These are phyloP conservation scores for Cricetomys ansorgei DNA, from an alignment of 2,113 vertebrate species.

Conservation along the genomic window DNA sequence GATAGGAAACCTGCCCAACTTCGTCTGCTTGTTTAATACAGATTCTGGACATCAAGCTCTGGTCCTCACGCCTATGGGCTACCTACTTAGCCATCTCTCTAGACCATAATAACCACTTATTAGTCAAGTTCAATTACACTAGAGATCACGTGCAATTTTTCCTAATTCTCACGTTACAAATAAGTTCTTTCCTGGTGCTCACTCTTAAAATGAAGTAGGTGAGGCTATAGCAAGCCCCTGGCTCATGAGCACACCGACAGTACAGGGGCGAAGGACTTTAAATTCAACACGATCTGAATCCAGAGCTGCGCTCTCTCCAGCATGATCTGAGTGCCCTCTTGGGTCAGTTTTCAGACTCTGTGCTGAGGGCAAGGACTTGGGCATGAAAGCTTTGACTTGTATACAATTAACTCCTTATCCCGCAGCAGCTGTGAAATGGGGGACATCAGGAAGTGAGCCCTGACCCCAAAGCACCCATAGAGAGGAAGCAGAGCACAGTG, in stretches of 20 bases:
- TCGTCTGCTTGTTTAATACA: no score
- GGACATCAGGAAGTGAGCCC: not conserved
- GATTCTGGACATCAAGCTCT: not conserved
- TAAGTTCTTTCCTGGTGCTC: not conserved
- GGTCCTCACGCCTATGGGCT: not conserved
- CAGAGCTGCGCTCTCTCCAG: not conserved
- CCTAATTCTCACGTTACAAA: not conserved
- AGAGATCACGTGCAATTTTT: no score
- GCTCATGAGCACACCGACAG: not conserved
- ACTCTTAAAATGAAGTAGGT: not conserved
- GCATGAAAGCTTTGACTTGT: not conserved
- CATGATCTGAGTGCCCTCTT: not conserved
- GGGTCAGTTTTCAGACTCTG: not conserved
- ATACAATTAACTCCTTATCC: not conserved
- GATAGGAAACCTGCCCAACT: not conserved
- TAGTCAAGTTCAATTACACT: not conserved
- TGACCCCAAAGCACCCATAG: not conserved
- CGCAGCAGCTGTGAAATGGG: not conserved
- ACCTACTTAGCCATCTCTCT: not conserved
- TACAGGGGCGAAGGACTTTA: not conserved
- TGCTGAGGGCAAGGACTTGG: not conserved
- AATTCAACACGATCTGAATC: not conserved
- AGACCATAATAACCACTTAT: not conserved
- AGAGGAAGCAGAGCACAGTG: not conserved
- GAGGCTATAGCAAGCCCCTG: not conserved